These are phyloP conservation scores for Numenius arquata DNA, from an alignment of 2,113 vertebrate species.

Conservation along the genomic window DNA sequence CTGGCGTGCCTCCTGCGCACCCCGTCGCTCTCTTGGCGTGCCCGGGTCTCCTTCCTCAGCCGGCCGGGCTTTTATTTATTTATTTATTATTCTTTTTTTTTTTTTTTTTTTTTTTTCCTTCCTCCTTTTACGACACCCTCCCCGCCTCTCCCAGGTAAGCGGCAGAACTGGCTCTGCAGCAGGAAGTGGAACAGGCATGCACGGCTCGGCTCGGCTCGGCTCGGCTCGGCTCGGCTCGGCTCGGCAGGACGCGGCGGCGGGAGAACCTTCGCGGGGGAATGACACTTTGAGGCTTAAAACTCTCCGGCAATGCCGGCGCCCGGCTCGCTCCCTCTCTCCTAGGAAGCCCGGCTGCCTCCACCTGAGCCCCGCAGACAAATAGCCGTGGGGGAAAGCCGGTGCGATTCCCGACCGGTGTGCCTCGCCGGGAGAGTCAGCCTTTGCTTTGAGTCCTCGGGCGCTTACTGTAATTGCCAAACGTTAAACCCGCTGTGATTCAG, in stretches of 20 bases:
- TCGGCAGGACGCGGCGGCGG: not conserved
- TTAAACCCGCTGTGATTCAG: conserved; percentile 28
- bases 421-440: not conserved
- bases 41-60: not conserved
- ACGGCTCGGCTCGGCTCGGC: not conserved
- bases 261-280: conserved; percentile 17
- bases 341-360: not conserved
- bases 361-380: fast-evolving
- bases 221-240: not conserved
- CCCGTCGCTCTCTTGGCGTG: not conserved
- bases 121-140: conserved; percentile 29
- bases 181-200: conserved; percentile 70
- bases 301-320: not conserved
- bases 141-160: conserved; percentile 69
- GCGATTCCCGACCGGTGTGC: not conserved
- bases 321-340: not conserved
- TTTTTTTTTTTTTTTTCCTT: not conserved
- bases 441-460: not conserved
- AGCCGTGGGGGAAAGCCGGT: not conserved
- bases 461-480: not conserved
- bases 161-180: conserved; percentile 70
- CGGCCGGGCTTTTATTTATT: not conserved
- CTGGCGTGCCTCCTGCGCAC: not conserved
- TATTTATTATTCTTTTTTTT: too few relatives aligned
- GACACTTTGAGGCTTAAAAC: not conserved